Evolutionary conservation across 2,113 vertebrate species (phyloP), one percentile per base, ranked within the genome.

Genomic region (Pituophis catenifer): DNA sequence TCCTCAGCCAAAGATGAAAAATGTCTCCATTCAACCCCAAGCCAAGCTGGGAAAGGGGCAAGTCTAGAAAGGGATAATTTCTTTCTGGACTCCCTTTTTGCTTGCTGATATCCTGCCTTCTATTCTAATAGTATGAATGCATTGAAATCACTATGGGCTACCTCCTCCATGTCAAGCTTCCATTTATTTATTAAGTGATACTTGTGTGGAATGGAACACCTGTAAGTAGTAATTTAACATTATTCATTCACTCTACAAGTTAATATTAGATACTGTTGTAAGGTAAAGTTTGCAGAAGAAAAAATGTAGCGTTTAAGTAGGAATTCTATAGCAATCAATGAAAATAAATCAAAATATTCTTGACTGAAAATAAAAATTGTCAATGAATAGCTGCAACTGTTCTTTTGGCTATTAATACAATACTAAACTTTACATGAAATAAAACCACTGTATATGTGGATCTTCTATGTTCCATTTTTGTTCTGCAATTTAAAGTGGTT

Each of bases 401-500:
- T n/a, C 8, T 33, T 58, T 93, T 23, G n/a, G 19, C 48, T n/a
- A 89, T 62, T 15, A 38, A 24, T 62, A 62, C 44, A 7, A 53
- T 1, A 26, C 48, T 86, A 75, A 88, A 11, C 59, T 91, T 88
- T 29, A 10, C 89, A 29, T 62, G 87, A 48, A n/a, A 58, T 91
- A 8, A 54, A 85, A 48, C 54, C 9, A 50, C 48, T 59, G 29
- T 93, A 93, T 23, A 9, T 90, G 3, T 91, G 50, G 59, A 9
- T 38, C 15, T 54, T 89, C 88, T 70, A 24, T 26, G 24, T 89
- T 95, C 24, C 0, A 17, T 91, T 86, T 1, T 0, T 15, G 23
- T 24, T 1, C 53, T 91, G 24, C 0, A 0, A n/a, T 57, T 55
- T 50, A 59, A 11, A 0, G 38, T 54, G 89, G 44, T 0, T 26